phyloP scores from a whole-genome alignment of 2,113 vertebrate species.

The Entelurus aequoreus region DNA sequence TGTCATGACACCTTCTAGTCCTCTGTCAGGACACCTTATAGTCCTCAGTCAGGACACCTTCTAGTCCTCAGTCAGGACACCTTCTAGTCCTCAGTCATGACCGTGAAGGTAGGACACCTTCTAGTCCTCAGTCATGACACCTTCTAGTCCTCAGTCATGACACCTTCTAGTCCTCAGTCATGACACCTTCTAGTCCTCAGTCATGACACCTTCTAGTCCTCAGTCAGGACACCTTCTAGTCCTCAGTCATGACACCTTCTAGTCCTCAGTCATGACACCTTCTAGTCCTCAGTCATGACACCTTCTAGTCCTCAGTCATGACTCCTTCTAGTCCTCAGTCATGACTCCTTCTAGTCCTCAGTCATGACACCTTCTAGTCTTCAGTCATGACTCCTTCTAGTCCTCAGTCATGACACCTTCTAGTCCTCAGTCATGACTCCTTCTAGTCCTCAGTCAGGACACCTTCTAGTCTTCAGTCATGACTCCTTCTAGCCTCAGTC shows the following conservation, averaged over 20 bases:
- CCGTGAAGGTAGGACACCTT: too few species aligned
- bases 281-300: slow-evolving; percentile 41
- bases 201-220: slow-evolving; percentile 30
- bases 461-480: slow-evolving; percentile 40
- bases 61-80: too few species aligned
- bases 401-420: slow-evolving; percentile 41
- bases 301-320: slow-evolving; percentile 41
- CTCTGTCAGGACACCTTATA: too few species aligned
- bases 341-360: slow-evolving; percentile 33
- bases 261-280: slow-evolving; percentile 41
- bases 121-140: slow-evolving; percentile 41
- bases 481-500: slow-evolving; percentile 41
- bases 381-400: slow-evolving; percentile 40
- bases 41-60: too few species aligned
- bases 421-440: slow-evolving; percentile 41
- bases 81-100: too few species aligned
- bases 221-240: slow-evolving; percentile 13
- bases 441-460: slow-evolving; percentile 41
- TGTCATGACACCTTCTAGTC: too few species aligned
- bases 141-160: slow-evolving; percentile 40
- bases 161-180: slow-evolving; percentile 41
- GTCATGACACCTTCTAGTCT: neutral
- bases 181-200: slow-evolving; percentile 39
- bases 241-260: slow-evolving; percentile 41
- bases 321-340: slow-evolving; percentile 41